These are phyloP conservation scores for Arenicola marina DNA, from an alignment of 2,888 invertebrate species.

Conservation along the genomic window DNA sequence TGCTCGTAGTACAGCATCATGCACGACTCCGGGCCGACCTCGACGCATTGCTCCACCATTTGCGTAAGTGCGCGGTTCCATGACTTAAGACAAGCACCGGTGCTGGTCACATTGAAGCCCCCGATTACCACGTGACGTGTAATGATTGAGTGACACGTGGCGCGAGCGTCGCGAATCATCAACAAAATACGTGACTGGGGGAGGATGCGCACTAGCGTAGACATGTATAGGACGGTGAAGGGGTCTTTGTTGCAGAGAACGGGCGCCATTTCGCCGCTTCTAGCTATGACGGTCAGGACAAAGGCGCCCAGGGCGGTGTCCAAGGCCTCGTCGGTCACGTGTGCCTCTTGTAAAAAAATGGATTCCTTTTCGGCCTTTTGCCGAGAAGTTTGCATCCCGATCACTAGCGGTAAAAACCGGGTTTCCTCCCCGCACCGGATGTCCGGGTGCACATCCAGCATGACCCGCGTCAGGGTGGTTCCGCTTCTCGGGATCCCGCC, in stretches of 20 bases:
- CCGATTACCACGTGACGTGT: slow-evolving; percentile 87
- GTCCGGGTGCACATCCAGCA: slow-evolving; percentile 98
- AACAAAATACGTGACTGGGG: slow-evolving; percentile 97
- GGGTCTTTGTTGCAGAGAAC: slow-evolving; percentile 99
- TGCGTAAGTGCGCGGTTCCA: slow-evolving; percentile 95
- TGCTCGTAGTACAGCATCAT: slow-evolving; percentile 95
- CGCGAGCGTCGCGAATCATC: slow-evolving; percentile 97
- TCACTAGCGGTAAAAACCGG: slow-evolving; percentile 93
- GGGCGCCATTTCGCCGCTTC: slow-evolving; percentile 88
- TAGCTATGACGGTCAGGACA: slow-evolving; percentile 79
- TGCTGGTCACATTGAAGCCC: slow-evolving; percentile 87
- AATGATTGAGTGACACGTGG: slow-evolving; percentile 98
- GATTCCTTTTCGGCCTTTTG: slow-evolving; percentile 72
- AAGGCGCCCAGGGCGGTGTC: slow-evolving; percentile 96
- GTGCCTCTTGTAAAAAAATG: slow-evolving; percentile 45
- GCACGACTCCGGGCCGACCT: slow-evolving; percentile 67
- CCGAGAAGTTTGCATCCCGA: slow-evolving; percentile 96
- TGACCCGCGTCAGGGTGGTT: slow-evolving; percentile 95
- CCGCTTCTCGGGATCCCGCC: slow-evolving; percentile 97
- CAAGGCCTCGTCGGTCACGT: slow-evolving; percentile 84
- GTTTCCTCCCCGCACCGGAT: slow-evolving; percentile 94
- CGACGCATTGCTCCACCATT: slow-evolving; percentile 70
- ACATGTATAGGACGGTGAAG: slow-evolving; percentile 94
- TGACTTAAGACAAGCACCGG: slow-evolving; percentile 88
- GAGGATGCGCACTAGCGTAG: slow-evolving; percentile 91